phyloP scores from a whole-genome alignment of 2,888 invertebrate genomes.

The Ischnura elegans region DNA sequence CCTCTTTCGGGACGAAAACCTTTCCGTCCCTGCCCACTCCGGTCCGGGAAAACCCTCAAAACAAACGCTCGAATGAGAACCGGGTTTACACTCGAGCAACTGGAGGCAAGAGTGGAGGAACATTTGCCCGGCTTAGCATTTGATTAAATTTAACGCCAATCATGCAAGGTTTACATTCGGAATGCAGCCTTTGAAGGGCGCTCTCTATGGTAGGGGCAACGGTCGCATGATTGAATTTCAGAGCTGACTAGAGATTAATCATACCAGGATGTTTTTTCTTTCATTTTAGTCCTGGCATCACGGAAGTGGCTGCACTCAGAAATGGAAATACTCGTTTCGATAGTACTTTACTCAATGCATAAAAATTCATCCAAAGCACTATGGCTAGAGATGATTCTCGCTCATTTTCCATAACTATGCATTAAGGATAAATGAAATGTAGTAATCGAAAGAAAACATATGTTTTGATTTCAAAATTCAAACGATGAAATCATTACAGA shows the following conservation, averaged over 20 bases:
- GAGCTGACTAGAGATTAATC: not conserved
- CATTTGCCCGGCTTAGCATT: conserved; percentile 7
- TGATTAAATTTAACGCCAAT: not conserved
- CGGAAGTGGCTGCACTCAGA: too few species aligned
- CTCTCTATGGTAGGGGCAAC: not conserved
- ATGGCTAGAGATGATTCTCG: too few species aligned
- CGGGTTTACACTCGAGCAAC: not conserved
- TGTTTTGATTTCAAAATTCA: too few species aligned
- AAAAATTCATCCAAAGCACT: too few species aligned
- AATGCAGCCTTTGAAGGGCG: not conserved
- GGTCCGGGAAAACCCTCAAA: not conserved
- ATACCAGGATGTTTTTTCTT: not conserved
- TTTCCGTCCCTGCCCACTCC: not conserved
- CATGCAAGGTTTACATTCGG: conserved; percentile 1
- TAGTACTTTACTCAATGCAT: too few species aligned
- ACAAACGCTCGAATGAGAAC: not conserved
- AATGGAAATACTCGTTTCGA: too few species aligned
- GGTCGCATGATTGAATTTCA: not conserved
- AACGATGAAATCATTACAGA: too few species aligned
- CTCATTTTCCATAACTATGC: too few species aligned
- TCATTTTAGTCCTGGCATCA: not conserved
- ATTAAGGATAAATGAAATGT: too few species aligned
- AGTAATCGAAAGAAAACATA: too few species aligned
- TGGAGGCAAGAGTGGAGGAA: not conserved
- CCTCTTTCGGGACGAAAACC: not conserved